Conservation (phyloP, 2,888 invertebrate genomes). For the Heterodera filipjevi region DNA sequence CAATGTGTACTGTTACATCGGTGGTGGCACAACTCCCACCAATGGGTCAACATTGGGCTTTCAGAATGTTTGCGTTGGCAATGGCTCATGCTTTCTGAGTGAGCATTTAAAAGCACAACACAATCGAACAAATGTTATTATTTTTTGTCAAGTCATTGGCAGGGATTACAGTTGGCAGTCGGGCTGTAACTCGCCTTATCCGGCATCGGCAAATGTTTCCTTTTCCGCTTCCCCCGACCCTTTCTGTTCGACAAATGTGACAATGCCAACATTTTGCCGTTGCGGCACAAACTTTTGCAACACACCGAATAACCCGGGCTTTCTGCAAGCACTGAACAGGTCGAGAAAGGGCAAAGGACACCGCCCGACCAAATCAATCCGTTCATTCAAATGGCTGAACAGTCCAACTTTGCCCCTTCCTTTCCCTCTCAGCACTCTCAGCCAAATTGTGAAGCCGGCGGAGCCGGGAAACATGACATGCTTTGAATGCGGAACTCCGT, state of each 20-base stretch:
- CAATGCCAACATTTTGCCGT: slow-evolving; percentile 12
- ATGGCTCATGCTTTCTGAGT: slow-evolving; percentile 25
- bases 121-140: neutral
- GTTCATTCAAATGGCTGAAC: neutral
- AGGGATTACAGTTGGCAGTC: slow-evolving; percentile 17
- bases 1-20: slow-evolving; percentile 22
- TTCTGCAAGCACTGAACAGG: slow-evolving; percentile 22
- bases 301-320: slow-evolving; percentile 23
- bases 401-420: neutral
- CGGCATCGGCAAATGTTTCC: neutral
- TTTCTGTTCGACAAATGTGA: slow-evolving; percentile 1
- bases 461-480: slow-evolving; percentile 31
- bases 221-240: neutral
- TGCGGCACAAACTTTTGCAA: slow-evolving; percentile 26
- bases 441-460: slow-evolving; percentile 15
- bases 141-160: slow-evolving; percentile 6
- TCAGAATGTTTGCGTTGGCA: slow-evolving; percentile 25
- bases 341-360: neutral
- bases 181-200: slow-evolving; percentile 6
- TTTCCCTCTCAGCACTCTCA: slow-evolving; percentile 4
- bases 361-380: too few relatives aligned
- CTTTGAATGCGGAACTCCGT: slow-evolving; percentile 36
- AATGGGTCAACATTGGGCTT: slow-evolving; percentile 19
- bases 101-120: neutral
- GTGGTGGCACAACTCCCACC: neutral